These are phyloP conservation scores for Phainopepla nitens DNA, from an alignment of 2,113 vertebrate genomes.

Conservation along the genomic window DNA sequence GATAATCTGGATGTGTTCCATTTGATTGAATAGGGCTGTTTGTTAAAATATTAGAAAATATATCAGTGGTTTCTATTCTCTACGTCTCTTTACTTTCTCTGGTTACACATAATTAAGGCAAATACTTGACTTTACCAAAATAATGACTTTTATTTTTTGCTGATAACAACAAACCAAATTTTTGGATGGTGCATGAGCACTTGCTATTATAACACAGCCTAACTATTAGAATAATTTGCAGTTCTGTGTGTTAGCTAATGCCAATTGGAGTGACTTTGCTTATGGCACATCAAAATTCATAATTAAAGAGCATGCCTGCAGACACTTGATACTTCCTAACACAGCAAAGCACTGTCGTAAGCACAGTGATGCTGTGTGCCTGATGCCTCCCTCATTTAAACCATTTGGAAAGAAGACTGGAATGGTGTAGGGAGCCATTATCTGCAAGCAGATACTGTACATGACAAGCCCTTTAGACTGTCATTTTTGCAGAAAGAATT, in stretches of 20 bases:
- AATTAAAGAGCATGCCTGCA: not conserved
- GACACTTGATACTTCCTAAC: not conserved
- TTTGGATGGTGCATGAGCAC: not conserved
- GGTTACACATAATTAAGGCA: not conserved
- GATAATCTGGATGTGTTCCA: constrained; percentile 78
- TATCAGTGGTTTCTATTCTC: constrained; percentile 14
- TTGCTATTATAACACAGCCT: not conserved
- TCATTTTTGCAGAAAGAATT: not conserved
- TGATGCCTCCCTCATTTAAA: not conserved
- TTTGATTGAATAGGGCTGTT: constrained; percentile 63
- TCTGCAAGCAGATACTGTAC: not conserved
- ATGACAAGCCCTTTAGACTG: not conserved
- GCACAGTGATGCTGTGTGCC: not conserved
- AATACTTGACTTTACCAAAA: constrained; percentile 44
- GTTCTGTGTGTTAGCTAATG: not conserved
- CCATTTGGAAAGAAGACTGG: not conserved
- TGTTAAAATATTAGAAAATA: constrained; percentile 73
- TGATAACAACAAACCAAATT: constrained; percentile 20
- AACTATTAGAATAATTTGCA: not conserved
- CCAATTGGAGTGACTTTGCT: not conserved
- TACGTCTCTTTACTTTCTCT: not conserved
- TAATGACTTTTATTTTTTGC: constrained; percentile 48
- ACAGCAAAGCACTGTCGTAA: not conserved
- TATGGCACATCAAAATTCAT: not conserved
- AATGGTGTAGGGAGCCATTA: not conserved